phyloP scores from a whole-genome alignment of 2,888 invertebrate genomes.

The Diarsia brunnea region DNA sequence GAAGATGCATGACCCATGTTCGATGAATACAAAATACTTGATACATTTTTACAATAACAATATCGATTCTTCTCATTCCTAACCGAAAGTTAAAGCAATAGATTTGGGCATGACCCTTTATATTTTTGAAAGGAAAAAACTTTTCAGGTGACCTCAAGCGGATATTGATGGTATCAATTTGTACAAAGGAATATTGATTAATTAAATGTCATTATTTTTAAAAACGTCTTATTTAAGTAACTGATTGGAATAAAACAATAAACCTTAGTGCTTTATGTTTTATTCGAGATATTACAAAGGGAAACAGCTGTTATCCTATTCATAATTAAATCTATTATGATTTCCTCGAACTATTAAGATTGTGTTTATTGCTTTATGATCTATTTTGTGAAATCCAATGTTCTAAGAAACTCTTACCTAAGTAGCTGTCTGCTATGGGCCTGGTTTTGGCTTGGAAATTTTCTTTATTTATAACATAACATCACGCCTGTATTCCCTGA shows the following conservation, averaged over 20 bases:
- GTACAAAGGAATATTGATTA: background rate
- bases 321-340: background rate
- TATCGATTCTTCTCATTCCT: background rate
- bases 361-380: background rate
- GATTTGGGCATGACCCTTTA: background rate
- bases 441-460: background rate
- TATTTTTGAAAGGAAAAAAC: background rate
- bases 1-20: background rate
- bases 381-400: background rate
- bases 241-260: background rate
- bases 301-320: background rate
- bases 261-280: slow-evolving; percentile 5
- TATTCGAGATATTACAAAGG: background rate
- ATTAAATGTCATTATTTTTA: slow-evolving; percentile 13
- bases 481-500: background rate
- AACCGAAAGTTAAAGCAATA: background rate
- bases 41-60: background rate
- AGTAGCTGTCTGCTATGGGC: background rate
- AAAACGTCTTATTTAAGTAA: background rate
- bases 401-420: background rate
- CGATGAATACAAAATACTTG: background rate
- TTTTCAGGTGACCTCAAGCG: no score
- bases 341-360: background rate
- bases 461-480: background rate
- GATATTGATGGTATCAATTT: background rate